Base-by-base conservation (phyloP, 2,888 invertebrate species). In the Erebia aethiops region DNA sequence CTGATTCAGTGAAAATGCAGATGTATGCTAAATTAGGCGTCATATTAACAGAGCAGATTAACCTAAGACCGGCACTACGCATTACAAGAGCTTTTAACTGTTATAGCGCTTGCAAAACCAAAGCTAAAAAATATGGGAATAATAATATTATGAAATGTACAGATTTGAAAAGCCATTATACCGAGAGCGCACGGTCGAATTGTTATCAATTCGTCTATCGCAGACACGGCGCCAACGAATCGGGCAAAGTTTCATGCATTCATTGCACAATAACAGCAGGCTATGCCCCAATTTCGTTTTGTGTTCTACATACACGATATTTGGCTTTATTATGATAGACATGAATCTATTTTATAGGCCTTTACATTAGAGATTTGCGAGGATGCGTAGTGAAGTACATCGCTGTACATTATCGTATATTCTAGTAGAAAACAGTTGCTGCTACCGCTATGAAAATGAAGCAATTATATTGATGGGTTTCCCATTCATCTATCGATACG, bases 201-300 rank as follows among this genome's bases (percentile, higher is more conserved):
- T 67, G 67, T 71, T 71, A 63, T 71, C 71, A 68, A 71, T 71
- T 56, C 63, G 58, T 68, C 67, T 58, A 67, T 68, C 68, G 46
- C 52, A 57, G 57, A 67, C 69, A 49, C 52, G 71, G 67, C 63
- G 71, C 54, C 58, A 46, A 66, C 60, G 65, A 66, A 61, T 60
- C 65, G 70, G 52, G 43, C 62, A 46, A 56, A 26, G 62, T 67
- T 56, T 51, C 62, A 57, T 63, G 57, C 66, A 67, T 71, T 71
- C 61, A 62, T 66, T 67, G 54, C 41, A 63, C 67, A 51, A 67
- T 26, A 67, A 67, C 67, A 57, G 67, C 57, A 35, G 54, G 26
- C 16, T 14, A 60, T 61, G 70, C 41, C 13, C 60, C 58, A 52
- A 60, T 60, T 67, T 64, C 49, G 51, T 54, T 66, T 52, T 54